Percentiles rank a stretch among this genome's conserved stretches.
These are phyloP conservation scores for Coenobita brevimanus DNA, from an alignment of 1,140 invertebrate species.

Conservation along the genomic window DNA sequence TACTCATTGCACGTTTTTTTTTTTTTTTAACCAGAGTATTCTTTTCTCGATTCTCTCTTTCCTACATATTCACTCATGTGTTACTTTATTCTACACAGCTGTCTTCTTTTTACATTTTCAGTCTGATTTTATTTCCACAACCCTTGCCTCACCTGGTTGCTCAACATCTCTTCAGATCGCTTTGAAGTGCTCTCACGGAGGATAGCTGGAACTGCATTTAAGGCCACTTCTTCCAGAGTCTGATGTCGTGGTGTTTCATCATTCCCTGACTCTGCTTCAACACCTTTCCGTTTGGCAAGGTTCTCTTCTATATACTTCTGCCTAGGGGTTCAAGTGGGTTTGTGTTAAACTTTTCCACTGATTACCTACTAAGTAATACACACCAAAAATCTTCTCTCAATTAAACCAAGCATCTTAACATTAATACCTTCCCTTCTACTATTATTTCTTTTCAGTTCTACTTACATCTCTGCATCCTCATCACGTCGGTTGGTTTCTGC, in stretches of 20 bases:
- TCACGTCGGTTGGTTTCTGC: conserved; percentile 98
- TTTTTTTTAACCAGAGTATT: too few species aligned
- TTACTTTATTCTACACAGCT: background rate
- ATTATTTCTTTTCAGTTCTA: background rate
- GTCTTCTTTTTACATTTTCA: background rate
- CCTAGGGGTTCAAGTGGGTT: conserved; percentile 75
- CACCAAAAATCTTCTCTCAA: too few species aligned
- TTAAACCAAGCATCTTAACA: too few species aligned
- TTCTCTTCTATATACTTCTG: conserved; percentile 98
- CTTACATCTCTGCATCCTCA: conserved; percentile 97
- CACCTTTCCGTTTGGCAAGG: conserved; percentile 88
- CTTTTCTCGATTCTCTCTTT: too few species aligned
- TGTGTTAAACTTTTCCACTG: background rate
- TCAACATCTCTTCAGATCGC: conserved; percentile 97
- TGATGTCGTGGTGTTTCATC: conserved; percentile 77
- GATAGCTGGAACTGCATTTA: conserved; percentile 90
- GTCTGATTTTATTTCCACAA: background rate
- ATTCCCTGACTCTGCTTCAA: conserved; percentile 74
- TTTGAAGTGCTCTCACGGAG: conserved; percentile 86
- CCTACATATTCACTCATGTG: too few species aligned
- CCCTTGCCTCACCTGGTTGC: conserved; percentile 80
- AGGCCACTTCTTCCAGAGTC: conserved; percentile 89
- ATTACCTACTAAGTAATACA: background rate
- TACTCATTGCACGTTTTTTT: too few species aligned
- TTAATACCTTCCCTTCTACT: too few species aligned